These are phyloP conservation scores for Eupithecia pulchellata DNA, from an alignment of 2,888 invertebrate species.

Conservation along the genomic window DNA sequence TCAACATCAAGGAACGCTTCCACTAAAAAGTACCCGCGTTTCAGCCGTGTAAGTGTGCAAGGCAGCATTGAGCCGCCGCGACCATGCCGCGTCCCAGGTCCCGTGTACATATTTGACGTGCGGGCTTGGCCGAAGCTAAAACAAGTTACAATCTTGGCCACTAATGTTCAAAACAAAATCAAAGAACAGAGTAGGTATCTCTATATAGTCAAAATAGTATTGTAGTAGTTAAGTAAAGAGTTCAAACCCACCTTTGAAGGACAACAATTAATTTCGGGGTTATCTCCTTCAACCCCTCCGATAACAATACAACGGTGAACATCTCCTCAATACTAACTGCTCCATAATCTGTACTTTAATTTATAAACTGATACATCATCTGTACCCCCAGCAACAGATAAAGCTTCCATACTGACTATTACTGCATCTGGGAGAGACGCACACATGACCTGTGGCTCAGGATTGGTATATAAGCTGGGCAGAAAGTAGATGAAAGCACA, in stretches of 20 bases:
- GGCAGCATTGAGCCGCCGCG: too few relatives aligned
- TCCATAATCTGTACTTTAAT: conserved; percentile 9
- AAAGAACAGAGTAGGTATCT: background rate
- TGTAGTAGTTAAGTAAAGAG: too few relatives aligned
- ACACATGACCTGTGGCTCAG: conserved; percentile 13
- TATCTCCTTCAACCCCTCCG: background rate
- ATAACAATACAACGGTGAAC: background rate
- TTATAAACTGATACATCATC: background rate
- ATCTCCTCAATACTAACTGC: conserved; percentile 13
- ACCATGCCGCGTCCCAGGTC: too few relatives aligned
- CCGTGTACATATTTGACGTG: too few relatives aligned
- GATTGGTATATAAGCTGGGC: conserved; percentile 62
- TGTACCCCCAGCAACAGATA: conserved; percentile 16
- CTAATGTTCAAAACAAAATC: background rate
- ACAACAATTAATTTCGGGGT: background rate
- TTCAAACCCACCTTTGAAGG: background rate
- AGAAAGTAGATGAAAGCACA: conserved; percentile 48
- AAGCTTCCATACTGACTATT: conserved; percentile 4
- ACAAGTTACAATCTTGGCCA: background rate
- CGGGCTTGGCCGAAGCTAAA: too few relatives aligned
- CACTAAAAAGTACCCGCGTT: too few relatives aligned
- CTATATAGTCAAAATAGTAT: background rate
- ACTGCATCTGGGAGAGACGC: conserved; percentile 11
- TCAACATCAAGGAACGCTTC: too few relatives aligned
- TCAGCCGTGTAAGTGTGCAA: too few relatives aligned